Percentiles rank a stretch among this genome's conserved stretches.
phyloP scores from a whole-genome alignment of 2,113 vertebrate genomes.

The Cyprinodon brontotheroides region DNA sequence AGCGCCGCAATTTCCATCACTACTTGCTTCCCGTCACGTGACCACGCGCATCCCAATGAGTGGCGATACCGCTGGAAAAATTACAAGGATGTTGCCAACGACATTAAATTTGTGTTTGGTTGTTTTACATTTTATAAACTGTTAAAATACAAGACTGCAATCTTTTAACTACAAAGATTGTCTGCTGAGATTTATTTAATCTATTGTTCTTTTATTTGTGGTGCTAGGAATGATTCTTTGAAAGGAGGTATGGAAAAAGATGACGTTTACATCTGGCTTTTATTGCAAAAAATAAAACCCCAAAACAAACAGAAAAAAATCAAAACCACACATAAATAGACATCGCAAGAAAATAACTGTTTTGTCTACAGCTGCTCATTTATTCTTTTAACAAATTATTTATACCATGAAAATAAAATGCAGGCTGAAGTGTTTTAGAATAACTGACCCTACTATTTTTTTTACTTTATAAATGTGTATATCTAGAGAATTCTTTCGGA shows the following conservation, averaged over 20 bases:
- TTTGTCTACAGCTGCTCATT: constrained; percentile 40
- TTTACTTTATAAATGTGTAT: constrained; percentile 10
- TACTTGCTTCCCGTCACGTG: constrained; percentile 78
- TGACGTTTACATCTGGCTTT: constrained; percentile 50
- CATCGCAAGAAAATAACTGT: constrained; percentile 43
- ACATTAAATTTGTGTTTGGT: constrained; percentile 52
- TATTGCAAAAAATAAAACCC: constrained; percentile 69
- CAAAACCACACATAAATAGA: constrained; percentile 28
- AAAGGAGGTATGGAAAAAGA: constrained; percentile 18
- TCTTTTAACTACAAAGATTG: neutral
- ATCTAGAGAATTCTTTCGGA: constrained; percentile 7
- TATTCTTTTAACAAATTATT: neutral
- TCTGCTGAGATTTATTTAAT: neutral
- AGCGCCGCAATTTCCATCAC: neutral
- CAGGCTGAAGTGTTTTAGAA: constrained; percentile 19
- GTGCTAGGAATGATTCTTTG: neutral
- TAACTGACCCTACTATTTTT: constrained; percentile 9
- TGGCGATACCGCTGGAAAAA: constrained; percentile 41
- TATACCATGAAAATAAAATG: constrained; percentile 22
- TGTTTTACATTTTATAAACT: neutral
- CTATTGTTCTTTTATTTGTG: neutral
- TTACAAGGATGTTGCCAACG: constrained; percentile 36
- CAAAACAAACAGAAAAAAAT: too few relatives aligned
- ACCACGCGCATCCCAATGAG: constrained; percentile 57
- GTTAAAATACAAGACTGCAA: neutral